Conservation (phyloP, 2,888 invertebrate species). For the Heteromurus nitidus region DNA sequence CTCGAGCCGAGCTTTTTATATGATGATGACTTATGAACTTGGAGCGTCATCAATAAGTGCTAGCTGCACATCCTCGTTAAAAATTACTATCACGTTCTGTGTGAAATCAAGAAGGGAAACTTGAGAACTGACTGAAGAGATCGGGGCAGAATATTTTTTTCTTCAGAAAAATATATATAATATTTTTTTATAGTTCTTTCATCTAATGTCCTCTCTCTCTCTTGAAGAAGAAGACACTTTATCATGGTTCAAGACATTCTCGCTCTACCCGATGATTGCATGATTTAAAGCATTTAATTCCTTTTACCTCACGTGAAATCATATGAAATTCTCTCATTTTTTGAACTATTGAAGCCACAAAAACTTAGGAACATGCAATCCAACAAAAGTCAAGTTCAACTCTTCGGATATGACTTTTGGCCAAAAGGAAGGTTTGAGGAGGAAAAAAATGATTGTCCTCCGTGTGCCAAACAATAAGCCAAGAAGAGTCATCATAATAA, state of each 20-base stretch:
- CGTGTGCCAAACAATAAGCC: no score
- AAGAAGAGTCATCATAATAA: no score
- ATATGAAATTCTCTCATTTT: slow-evolving; percentile 5
- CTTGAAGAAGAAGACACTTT: background rate
- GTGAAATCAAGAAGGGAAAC: slow-evolving; percentile 31
- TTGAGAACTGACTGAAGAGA: slow-evolving; percentile 30
- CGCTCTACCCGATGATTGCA: slow-evolving; percentile 7
- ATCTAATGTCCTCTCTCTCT: background rate
- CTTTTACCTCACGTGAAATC: background rate
- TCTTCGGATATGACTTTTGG: no score
- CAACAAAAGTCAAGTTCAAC: no score
- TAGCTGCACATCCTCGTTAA: slow-evolving; percentile 21
- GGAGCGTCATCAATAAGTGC: slow-evolving; percentile 25
- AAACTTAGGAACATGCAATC: background rate
- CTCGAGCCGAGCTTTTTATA: slow-evolving; percentile 13
- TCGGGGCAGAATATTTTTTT: slow-evolving; percentile 6
- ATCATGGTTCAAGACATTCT: slow-evolving; percentile 18
- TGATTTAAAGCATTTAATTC: slow-evolving; percentile 51
- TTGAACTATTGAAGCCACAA: slow-evolving; percentile 4
- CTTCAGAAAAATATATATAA: slow-evolving; percentile 13
- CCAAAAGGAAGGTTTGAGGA: no score
- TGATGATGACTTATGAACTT: slow-evolving; percentile 51
- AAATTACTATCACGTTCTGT: slow-evolving; percentile 51
- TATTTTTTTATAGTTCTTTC: background rate
- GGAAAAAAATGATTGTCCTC: no score